Conservation (phyloP, 2,797 vertebrate species). For the Bovichtus variegatus region DNA sequence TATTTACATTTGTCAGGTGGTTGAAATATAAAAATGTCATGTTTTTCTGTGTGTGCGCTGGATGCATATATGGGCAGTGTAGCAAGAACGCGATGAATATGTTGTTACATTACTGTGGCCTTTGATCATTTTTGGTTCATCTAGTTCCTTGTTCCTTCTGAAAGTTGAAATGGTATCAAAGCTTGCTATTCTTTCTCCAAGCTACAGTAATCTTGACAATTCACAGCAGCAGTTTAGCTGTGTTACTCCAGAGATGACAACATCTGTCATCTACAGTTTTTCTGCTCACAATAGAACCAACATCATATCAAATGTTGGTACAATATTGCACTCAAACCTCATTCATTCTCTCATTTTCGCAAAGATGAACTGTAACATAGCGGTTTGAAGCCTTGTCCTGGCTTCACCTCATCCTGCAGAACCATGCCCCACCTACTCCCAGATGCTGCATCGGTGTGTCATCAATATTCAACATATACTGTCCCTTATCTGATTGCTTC, state of each 20-base stretch:
- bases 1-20: too few relatives aligned
- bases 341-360: neutral
- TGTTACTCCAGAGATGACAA: neutral
- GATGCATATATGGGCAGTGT: neutral
- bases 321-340: neutral
- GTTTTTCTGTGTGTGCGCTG: neutral
- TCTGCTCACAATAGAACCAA: neutral
- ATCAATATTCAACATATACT: conserved; percentile 58
- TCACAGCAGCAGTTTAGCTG: neutral
- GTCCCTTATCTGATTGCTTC: conserved; percentile 64
- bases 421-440: conserved; percentile 3
- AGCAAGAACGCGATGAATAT: neutral
- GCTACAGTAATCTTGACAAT: conserved; percentile 12
- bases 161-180: conserved; percentile 16
- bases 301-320: neutral
- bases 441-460: conserved; percentile 17
- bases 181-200: neutral
- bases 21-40: too few relatives aligned
- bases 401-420: neutral
- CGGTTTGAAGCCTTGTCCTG: neutral
- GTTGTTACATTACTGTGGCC: neutral
- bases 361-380: neutral
- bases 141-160: conserved; percentile 8
- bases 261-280: neutral
- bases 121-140: neutral